Base-by-base conservation (phyloP, 2,113 vertebrate genomes). In the Oreotrochilus melanogaster region DNA sequence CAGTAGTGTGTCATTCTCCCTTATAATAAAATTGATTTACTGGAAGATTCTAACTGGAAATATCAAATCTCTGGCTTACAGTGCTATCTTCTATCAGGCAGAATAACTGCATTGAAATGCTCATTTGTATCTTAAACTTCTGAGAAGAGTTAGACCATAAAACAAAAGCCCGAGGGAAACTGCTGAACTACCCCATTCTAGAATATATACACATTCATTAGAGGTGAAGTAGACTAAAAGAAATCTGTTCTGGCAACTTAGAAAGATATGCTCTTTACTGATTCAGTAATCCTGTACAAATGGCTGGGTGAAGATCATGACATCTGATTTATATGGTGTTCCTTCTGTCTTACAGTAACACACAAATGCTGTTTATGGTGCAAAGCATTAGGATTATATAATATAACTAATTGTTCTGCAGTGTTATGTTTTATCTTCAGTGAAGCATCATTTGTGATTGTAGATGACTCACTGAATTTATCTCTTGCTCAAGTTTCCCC, bases 1-100 rank as follows among this genome's bases (percentile, higher is more conserved):
- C 75, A 57, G 35, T 21, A 79, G 11, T 37, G 7, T 93, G 60
- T 73, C 10, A 53, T 70, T 93, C 93, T 79, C 48, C n/a, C 72
- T 51, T 79, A 45, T 56, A 67, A 92, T 92, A 72, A 60, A 90
- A 72, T 18, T 76, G 71, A 65, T 88, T 79, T 93, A 95, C 30
- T 90, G 56, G 31, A 89, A 75, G 53, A 89, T 92, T 92, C 62
- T 54, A 50, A 53, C 31, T 61, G 47, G 37, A 91, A 95, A 66
- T 17, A 84, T 10, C 18, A 58, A 39, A 64, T 74, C 81, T 90
- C 61, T 88, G 28, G 10, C 25, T 84, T 81, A 30, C 0, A 2
- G 18, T 81, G 19, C 19, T 71, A 11, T 69, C 43, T 89, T 71
- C 54, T 92, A 9, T 56, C 48, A 64, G 30, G 61, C 33, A 74